Conservation (phyloP, 92 coral and sea anemone genomes). For the Blastomussa wellsi region DNA sequence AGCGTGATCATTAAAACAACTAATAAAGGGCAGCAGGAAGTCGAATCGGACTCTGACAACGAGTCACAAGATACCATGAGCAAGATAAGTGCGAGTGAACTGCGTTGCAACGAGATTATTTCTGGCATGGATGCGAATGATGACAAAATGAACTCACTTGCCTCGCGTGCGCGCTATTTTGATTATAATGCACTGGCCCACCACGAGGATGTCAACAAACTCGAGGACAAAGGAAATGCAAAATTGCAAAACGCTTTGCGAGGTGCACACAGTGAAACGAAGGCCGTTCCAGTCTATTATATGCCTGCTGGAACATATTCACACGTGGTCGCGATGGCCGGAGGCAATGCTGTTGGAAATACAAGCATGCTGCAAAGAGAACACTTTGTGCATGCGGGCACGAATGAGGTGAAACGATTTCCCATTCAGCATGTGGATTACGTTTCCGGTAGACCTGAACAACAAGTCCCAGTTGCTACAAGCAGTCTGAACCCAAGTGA, state of each 20-base stretch:
- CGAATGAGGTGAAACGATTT: conserved; percentile 29
- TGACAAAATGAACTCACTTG: conserved; percentile 25
- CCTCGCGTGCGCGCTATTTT: conserved; percentile 58
- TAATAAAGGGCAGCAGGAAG: conserved; percentile 59
- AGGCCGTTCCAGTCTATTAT: conserved; percentile 61
- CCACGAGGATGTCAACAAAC: conserved; percentile 66
- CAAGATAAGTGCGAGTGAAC: conserved; percentile 51
- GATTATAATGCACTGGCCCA: conserved; percentile 36
- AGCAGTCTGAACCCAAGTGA: conserved; percentile 67
- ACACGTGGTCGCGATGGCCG: conserved; percentile 56
- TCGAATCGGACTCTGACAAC: conserved; percentile 70
- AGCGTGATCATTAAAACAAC: conserved; percentile 72
- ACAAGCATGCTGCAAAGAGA: conserved; percentile 25
- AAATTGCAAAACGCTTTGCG: conserved; percentile 27
- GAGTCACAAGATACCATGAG: conserved; percentile 54
- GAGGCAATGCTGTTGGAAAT: conserved; percentile 19
- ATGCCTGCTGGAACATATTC: conserved; percentile 52
- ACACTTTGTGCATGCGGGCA: conserved; percentile 28
- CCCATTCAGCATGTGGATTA: conserved; percentile 44
- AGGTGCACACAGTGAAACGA: conserved; percentile 31
- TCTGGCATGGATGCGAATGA: conserved; percentile 57
- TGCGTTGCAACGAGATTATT: conserved; percentile 76
- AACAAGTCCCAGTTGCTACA: conserved; percentile 87
- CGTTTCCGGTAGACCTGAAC: conserved; percentile 74
- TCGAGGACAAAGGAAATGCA: conserved; percentile 42